Evolutionary conservation across 2,888 invertebrate genomes (phyloP).

Genomic region (Dusona sp.): DNA sequence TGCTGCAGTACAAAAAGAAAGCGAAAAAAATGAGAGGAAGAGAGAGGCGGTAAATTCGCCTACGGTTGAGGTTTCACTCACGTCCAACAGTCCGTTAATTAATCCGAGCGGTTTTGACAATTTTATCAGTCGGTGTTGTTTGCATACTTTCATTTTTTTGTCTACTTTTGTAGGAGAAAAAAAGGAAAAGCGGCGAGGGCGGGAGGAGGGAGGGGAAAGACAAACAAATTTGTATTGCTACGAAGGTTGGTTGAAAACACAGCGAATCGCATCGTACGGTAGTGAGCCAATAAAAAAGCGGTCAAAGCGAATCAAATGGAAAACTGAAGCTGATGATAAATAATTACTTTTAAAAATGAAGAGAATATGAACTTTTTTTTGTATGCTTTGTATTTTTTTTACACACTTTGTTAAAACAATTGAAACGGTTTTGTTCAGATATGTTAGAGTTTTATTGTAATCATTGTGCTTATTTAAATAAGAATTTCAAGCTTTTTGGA

Average conservation of each 20-base stretch:
- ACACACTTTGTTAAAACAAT: neutral
- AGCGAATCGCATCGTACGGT: neutral
- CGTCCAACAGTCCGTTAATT: constrained; percentile 62
- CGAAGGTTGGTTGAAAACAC: neutral
- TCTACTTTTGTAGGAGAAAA: neutral
- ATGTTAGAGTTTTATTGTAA: neutral
- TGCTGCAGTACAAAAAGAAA: neutral
- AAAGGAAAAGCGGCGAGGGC: neutral
- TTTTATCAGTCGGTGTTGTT: constrained; percentile 53
- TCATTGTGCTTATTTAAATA: neutral
- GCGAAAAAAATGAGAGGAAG: constrained; percentile 12
- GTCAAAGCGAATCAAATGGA: constrained; percentile 1
- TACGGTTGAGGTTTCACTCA: constrained; percentile 23
- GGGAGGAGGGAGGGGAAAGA: too few relatives aligned
- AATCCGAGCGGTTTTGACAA: constrained; percentile 59
- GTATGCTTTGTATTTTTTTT: neutral
- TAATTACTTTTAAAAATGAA: neutral
- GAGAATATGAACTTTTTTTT: neutral
- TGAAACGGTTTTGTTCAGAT: neutral
- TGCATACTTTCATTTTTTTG: constrained; percentile 12
- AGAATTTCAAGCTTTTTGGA: neutral
- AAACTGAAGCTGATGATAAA: constrained; percentile 2
- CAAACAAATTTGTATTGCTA: neutral
- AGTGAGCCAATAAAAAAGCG: neutral
- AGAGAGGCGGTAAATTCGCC: constrained; percentile 5